Evolutionary conservation across 2,888 invertebrate genomes (phyloP).

Genomic region (Erebia palarica): DNA sequence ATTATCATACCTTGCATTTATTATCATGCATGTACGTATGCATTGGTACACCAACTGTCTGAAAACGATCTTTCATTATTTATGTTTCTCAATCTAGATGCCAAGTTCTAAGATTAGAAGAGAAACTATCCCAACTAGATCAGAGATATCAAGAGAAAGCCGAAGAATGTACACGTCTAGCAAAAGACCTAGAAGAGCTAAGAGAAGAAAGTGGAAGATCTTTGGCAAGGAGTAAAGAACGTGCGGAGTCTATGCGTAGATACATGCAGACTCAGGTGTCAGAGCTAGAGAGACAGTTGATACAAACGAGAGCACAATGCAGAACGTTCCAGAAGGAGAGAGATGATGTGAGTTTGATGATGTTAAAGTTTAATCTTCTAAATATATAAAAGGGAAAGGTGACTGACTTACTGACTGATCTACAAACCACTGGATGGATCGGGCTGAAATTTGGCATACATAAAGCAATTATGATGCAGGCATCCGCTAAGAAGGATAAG

Average conservation of each 20-base stretch:
- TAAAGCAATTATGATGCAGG: too few species aligned
- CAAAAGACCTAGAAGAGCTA: conserved; percentile 61
- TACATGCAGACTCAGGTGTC: conserved; percentile 67
- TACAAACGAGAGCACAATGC: conserved; percentile 67
- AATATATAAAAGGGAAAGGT: too few species aligned
- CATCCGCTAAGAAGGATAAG: too few species aligned
- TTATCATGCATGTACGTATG: too few species aligned
- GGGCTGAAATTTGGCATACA: too few species aligned
- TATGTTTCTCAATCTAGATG: conserved; percentile 47
- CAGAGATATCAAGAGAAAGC: conserved; percentile 58
- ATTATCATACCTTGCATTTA: too few species aligned
- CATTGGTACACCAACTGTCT: conserved; percentile 7
- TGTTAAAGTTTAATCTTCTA: not conserved
- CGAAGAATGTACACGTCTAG: conserved; percentile 53
- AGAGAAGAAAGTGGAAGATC: conserved; percentile 56
- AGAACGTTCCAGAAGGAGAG: conserved; percentile 68
- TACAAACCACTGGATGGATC: too few species aligned
- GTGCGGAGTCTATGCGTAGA: conserved; percentile 63
- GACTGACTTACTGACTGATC: too few species aligned
- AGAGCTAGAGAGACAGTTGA: conserved; percentile 67
- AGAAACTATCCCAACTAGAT: conserved; percentile 61
- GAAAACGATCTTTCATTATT: not conserved
- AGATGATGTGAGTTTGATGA: conserved; percentile 61
- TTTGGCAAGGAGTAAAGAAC: conserved; percentile 57
- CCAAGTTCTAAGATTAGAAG: conserved; percentile 57